These are phyloP conservation scores for Labroides dimidiatus DNA, from an alignment of 2,797 vertebrate species.

Conservation along the genomic window DNA sequence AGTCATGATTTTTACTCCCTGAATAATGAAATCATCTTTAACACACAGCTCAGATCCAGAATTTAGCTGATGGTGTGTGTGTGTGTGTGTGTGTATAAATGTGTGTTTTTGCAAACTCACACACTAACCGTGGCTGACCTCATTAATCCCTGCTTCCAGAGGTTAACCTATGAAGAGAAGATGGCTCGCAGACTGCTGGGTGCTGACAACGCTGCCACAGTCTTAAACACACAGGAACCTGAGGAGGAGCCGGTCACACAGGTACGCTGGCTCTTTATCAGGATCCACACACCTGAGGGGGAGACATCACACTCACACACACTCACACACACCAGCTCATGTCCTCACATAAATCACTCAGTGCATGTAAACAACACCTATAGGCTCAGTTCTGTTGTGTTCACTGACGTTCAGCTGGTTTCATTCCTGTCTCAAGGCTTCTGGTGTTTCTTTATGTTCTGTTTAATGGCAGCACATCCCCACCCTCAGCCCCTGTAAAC, in stretches of 20 bases:
- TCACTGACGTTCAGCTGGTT: constrained; percentile 20
- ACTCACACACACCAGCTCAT: constrained; percentile 2
- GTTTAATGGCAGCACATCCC: constrained; percentile 18
- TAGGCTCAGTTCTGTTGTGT: constrained; percentile 17
- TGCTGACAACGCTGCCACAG: constrained; percentile 94
- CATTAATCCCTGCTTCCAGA: constrained; percentile 87
- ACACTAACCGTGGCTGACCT: constrained; percentile 79
- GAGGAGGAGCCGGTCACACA: constrained; percentile 90
- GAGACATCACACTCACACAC: constrained; percentile 12
- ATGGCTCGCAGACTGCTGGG: constrained; percentile 97
- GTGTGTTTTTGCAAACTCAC: constrained; percentile 68
- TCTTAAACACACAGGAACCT: constrained; percentile 91
- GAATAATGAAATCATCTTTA: constrained; percentile 20
- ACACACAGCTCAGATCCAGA: constrained; percentile 21
- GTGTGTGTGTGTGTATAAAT: constrained; percentile 47
- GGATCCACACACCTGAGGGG: constrained; percentile 39
- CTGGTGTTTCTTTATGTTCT: constrained; percentile 41
- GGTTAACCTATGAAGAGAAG: constrained; percentile 98
- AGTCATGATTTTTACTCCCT: constrained; percentile 8
- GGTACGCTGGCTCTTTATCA: constrained; percentile 75
- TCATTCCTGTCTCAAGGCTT: constrained; percentile 51
- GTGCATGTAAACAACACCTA: constrained; percentile 30
- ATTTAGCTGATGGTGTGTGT: constrained; percentile 46
- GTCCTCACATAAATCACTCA: background rate
- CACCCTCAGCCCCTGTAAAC: constrained; percentile 53